Base-by-base conservation (phyloP, 2,113 vertebrate genomes). In the Crotophaga sulcirostris region DNA sequence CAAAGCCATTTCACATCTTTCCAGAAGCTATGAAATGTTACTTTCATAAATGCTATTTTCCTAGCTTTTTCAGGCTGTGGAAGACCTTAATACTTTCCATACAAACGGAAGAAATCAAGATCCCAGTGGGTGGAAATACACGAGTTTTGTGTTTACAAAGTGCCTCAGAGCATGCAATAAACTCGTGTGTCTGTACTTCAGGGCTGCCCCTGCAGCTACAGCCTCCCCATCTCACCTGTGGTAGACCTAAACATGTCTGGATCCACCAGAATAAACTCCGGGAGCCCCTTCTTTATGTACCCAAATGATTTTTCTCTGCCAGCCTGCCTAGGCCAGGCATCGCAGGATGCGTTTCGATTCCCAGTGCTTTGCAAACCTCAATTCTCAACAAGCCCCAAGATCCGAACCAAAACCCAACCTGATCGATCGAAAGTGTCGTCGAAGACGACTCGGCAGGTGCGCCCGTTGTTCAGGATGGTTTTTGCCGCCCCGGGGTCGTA, bases 391-490 rank as follows among this genome's bases (percentile, higher is more conserved):
- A 44, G 1, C 15, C 74, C 18, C 18, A 2, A 33, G 63, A 51
- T 20, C 33, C 7, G 7, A 58, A 62, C 44, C 31, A 24, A 14
- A 55, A 83, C 98, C 98, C 97, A 63, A 99, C 99, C 98, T 97
- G 99, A 99, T 88, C 97, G 98, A 97, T 99, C 98, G 2, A 89
- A 97, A 67, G 98, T 98, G 63, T 99, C 99, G 5, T 96, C 96
- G 93, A 99, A 99, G 93, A 99, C 98, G 23, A 99, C 98, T 68
- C 99, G 98, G 97, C 99, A 98, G 87, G 99, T 99, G 93, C 98
- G 98, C 55, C 99, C 99, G 5, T 98, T 99, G 98, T 99, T 99
- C 91, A 98, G 94, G 87, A 99, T 99, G 58, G 98, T 98, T 42
- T 98, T 98, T 12, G 98, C 98, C 40, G 98, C 99, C 59, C 98